Evolutionary conservation across 2,888 invertebrate species (phyloP).

Genomic region (Brenthis ino): DNA sequence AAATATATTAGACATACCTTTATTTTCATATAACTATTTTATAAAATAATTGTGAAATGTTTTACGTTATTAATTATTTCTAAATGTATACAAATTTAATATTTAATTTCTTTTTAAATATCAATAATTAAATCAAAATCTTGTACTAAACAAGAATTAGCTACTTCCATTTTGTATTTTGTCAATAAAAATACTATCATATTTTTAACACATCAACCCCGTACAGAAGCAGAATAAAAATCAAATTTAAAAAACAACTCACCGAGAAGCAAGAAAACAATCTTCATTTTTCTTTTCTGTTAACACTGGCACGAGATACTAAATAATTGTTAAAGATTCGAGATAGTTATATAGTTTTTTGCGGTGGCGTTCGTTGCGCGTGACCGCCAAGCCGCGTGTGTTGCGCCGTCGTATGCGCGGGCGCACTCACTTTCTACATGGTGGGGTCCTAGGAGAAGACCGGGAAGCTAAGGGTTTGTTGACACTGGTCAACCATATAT

Average conservation of each 20-base stretch:
- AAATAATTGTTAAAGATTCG: constrained; percentile 48
- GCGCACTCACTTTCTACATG: constrained; percentile 79
- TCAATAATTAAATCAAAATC: too few relatives aligned
- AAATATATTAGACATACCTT: too few relatives aligned
- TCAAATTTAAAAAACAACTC: constrained; percentile 47
- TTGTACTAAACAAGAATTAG: too few relatives aligned
- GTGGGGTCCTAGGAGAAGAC: constrained; percentile 67
- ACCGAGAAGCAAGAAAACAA: constrained; percentile 65
- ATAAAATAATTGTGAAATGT: neutral
- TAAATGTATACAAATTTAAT: too few relatives aligned
- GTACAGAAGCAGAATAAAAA: neutral
- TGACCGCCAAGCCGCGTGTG: constrained; percentile 71
- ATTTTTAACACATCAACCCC: too few relatives aligned
- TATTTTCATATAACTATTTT: neutral
- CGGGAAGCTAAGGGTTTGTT: constrained; percentile 74
- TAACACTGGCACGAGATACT: constrained; percentile 64
- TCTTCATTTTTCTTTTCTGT: constrained; percentile 59
- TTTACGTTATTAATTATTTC: too few relatives aligned
- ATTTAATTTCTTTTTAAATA: too few relatives aligned
- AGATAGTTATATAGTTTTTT: constrained; percentile 50
- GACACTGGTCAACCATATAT: constrained; percentile 50
- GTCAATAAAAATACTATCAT: too few relatives aligned
- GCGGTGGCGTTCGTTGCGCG: constrained; percentile 70
- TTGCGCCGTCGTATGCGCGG: constrained; percentile 47
- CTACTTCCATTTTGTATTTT: too few relatives aligned